These are phyloP conservation scores for Aegotheles bennettii DNA, from an alignment of 2,113 vertebrate species.

Conservation along the genomic window DNA sequence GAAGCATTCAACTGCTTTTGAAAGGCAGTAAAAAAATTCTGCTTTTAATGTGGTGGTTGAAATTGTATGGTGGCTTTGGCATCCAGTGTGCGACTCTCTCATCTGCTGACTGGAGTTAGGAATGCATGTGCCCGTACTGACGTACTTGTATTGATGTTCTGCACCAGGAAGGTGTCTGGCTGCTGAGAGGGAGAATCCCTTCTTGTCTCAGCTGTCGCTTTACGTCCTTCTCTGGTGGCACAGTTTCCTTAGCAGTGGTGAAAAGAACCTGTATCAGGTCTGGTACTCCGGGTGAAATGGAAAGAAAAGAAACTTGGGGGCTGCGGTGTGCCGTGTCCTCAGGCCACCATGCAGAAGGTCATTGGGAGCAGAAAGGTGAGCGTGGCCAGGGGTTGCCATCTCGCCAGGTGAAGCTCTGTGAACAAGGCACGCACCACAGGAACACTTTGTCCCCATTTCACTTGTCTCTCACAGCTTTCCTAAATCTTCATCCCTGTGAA, in stretches of 20 bases:
- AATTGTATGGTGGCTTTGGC: not conserved
- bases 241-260: not conserved
- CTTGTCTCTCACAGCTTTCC: not conserved
- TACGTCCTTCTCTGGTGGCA: not conserved
- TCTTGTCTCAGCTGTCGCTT: not conserved
- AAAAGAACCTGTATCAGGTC: not conserved
- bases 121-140: fast-evolving
- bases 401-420: not conserved
- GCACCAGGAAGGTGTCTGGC: not conserved
- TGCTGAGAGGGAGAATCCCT: not conserved
- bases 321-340: not conserved
- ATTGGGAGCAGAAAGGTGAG: not conserved
- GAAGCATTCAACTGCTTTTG: not conserved
- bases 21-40: not conserved
- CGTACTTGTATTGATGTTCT: not conserved
- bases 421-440: not conserved
- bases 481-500: not conserved
- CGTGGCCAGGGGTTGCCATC: not conserved
- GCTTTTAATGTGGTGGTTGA: not conserved
- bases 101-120: not conserved
- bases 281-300: not conserved
- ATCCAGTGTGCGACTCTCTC: not conserved
- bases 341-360: fast-evolving
- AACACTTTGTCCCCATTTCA: fast-evolving
- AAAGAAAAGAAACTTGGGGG: not conserved